Percentiles rank a stretch among this genome's conserved stretches.
Evolutionary conservation across 30 jellyfish, hydroid and myxozoan species (phyloP).

Genomic region (Hydra vulgaris): DNA sequence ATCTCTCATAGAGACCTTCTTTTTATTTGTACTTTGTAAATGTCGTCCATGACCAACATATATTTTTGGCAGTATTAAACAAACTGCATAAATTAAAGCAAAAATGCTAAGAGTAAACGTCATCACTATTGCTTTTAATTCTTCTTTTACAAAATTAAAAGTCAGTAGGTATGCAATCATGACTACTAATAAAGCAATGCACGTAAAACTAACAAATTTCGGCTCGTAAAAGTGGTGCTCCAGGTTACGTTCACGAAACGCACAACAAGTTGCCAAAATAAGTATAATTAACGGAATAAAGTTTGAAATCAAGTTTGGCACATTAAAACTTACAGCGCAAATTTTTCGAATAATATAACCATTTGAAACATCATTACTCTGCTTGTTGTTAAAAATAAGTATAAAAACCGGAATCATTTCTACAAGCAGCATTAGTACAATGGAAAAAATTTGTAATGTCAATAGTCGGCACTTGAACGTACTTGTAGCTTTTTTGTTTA

Average conservation of each 20-base stretch:
- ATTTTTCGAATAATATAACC: slow-evolving; percentile 21
- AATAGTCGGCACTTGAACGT: too few relatives aligned
- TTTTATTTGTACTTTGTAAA: too few relatives aligned
- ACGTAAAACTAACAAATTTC: slow-evolving; percentile 59
- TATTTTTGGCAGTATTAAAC: slow-evolving; percentile 61
- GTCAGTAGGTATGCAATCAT: slow-evolving; percentile 81
- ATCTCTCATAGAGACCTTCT: too few relatives aligned
- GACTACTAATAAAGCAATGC: slow-evolving; percentile 55
- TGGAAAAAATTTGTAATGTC: too few relatives aligned
- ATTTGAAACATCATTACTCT: neutral
- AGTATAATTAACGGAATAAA: slow-evolving; percentile 40
- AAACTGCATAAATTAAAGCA: slow-evolving; percentile 54
- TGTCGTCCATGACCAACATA: slow-evolving; percentile 22
- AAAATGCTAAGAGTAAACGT: slow-evolving; percentile 76
- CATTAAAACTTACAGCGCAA: slow-evolving; percentile 47
- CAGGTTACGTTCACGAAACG: slow-evolving; percentile 62
- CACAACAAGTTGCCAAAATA: slow-evolving; percentile 41
- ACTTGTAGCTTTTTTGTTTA: too few relatives aligned
- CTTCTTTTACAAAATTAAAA: slow-evolving; percentile 60
- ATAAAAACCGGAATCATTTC: too few relatives aligned
- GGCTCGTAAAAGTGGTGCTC: slow-evolving; percentile 81
- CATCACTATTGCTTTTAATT: slow-evolving; percentile 54
- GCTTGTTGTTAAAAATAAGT: too few relatives aligned
- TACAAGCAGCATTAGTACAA: too few relatives aligned
- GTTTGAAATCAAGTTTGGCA: slow-evolving; percentile 47